Percentiles rank a stretch among this genome's conserved stretches.
Conservation (phyloP, 2,797 vertebrate genomes). For the Dermochelys coriacea region DNA sequence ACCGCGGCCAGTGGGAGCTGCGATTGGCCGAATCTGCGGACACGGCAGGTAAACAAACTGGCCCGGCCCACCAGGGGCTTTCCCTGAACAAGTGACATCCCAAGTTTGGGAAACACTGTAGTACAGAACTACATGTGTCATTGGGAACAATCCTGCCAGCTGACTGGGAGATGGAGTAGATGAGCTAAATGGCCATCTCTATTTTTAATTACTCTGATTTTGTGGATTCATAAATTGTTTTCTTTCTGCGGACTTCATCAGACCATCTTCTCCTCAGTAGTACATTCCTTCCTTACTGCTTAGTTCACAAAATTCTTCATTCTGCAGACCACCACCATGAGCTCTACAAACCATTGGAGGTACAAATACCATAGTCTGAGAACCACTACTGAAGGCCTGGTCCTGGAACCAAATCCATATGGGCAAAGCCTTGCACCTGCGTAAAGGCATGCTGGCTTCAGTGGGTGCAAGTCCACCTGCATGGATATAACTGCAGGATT, state of each 20-base stretch:
- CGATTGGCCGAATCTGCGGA: too few relatives aligned
- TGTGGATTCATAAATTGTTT: not conserved
- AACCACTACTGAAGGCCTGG: not conserved
- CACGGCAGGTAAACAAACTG: too few relatives aligned
- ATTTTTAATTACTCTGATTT: not conserved
- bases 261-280: not conserved
- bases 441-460: not conserved
- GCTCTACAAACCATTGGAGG: rapidly evolving
- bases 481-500: not conserved
- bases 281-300: rapidly evolving
- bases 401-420: not conserved
- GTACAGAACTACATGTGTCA: not conserved
- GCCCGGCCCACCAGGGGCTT: too few relatives aligned
- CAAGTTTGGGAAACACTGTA: not conserved
- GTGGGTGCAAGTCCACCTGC: rapidly evolving
- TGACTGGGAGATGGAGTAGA: not conserved
- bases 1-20: too few relatives aligned
- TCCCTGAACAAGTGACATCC: too few relatives aligned
- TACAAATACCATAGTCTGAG: rapidly evolving
- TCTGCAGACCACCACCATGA: rapidly evolving
- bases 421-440: not conserved
- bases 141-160: not conserved
- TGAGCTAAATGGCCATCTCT: not conserved
- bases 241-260: not conserved
- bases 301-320: not conserved